These are phyloP conservation scores for Sebastes iracundus DNA, from an alignment of 2,797 vertebrate species.

Conservation along the genomic window DNA sequence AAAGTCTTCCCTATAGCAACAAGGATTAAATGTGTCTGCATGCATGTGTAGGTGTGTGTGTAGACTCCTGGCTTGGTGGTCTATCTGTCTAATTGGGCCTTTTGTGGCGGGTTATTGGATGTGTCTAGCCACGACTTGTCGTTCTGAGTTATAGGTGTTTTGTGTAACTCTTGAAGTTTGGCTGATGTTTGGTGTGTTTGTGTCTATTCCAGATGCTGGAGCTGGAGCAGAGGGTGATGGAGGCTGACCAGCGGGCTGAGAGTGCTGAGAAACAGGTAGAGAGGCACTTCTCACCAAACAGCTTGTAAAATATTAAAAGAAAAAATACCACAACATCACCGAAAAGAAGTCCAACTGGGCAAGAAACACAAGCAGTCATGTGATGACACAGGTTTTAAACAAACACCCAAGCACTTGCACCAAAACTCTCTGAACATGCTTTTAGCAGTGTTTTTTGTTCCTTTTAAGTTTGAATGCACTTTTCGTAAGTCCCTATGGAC, in stretches of 20 bases:
- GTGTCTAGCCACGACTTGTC: conserved; percentile 33
- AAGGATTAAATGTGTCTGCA: conserved; percentile 42
- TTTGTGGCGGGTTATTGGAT: conserved; percentile 6
- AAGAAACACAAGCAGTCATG: neutral
- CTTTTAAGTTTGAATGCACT: neutral
- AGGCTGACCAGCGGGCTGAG: conserved; percentile 92
- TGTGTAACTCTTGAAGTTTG: neutral
- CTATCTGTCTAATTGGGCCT: neutral
- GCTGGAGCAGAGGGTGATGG: conserved; percentile 90
- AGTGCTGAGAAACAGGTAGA: conserved; percentile 93
- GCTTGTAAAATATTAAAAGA: neutral
- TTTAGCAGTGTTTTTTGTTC: neutral
- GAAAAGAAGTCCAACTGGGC: neutral
- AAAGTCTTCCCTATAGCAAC: neutral
- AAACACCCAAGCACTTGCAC: neutral
- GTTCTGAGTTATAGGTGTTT: neutral
- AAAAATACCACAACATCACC: neutral
- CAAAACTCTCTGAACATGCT: neutral
- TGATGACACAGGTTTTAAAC: neutral
- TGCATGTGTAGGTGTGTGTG: conserved; percentile 22
- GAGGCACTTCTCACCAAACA: neutral
- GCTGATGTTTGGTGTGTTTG: neutral
- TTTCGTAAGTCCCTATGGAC: neutral
- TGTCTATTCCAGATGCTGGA: conserved; percentile 89
- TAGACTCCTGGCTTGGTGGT: conserved; percentile 32